Base-by-base conservation (phyloP, 2,113 vertebrate species). In the Rhinoptilus africanus region DNA sequence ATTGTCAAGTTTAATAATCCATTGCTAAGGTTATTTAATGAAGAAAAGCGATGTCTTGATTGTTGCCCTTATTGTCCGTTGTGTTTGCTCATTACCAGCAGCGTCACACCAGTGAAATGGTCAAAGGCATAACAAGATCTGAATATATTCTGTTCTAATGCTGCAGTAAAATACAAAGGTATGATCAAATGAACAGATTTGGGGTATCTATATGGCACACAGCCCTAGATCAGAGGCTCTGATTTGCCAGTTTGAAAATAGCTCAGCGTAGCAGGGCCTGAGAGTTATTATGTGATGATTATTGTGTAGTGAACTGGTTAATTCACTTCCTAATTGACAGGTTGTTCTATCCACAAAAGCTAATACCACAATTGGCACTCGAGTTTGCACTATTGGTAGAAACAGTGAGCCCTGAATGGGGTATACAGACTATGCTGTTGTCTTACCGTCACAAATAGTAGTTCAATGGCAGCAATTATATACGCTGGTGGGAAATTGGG, bases 261-360 rank as follows among this genome's bases (percentile, higher is more conserved):
- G 37, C 28, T 83, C 45, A 66, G 16, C 20, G 69, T 96, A 66
- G 75, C 85, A 77, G 79, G 68, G 48, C 66, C 64, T 28, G 35
- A 74, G 47, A 80, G 14, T 85, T 84, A 51, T 53, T 93, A n/a
- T 9, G 6, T 56, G 34, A 62, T 53, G 64, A 87, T 77, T 88
- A 50, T 80, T 91, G 72, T 78, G 60, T 66, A 83, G 62, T 81
- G 79, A 87, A 64, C 88, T 92, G 75, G 68, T 92, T 86, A 93
- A 95, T 94, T 94, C 56, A 53, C 34, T 91, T 93, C 51, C 73
- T 93, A 92, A 94, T 86, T 92, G 92, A 60, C 79, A 95, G 90
- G 73, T 89, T 86, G 60, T 68, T 96, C 64, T 72, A 85, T 53
- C 35, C 43, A 87, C 85, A 96, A 91, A 94, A 94, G 51, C 76